Conservation (phyloP, 2,113 vertebrate species). For the Hippocampus zosterae region DNA sequence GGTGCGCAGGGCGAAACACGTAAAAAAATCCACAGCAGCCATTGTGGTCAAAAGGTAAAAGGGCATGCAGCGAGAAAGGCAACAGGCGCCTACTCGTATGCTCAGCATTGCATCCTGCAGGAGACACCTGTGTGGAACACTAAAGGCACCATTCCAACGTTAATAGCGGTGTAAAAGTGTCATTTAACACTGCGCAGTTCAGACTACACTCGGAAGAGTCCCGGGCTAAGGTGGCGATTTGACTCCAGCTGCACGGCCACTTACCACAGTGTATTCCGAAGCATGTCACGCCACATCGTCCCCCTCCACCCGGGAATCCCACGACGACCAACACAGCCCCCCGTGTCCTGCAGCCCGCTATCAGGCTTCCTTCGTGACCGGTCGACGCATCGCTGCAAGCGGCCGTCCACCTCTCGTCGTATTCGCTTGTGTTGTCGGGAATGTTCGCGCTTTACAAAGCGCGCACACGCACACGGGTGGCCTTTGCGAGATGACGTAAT, state of each 20-base stretch:
- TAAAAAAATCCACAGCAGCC: constrained; percentile 9
- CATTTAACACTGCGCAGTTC: constrained; percentile 60
- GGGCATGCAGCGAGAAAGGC: constrained; percentile 22
- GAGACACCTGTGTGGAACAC: constrained; percentile 38
- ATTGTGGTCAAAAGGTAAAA: background rate
- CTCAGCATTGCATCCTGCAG: constrained; percentile 55
- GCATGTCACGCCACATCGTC: constrained; percentile 60
- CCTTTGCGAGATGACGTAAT: constrained; percentile 73
- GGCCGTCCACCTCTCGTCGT: constrained; percentile 26
- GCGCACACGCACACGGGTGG: constrained; percentile 58
- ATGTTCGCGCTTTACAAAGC: constrained; percentile 55
- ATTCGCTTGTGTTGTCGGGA: constrained; percentile 47
- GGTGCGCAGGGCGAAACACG: background rate
- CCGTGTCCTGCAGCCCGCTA: constrained; percentile 30
- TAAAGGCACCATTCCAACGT: background rate
- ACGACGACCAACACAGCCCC: constrained; percentile 12
- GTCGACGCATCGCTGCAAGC: constrained; percentile 49
- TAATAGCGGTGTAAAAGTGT: constrained; percentile 40
- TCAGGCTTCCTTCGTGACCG: constrained; percentile 41
- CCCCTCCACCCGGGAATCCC: constrained; percentile 28
- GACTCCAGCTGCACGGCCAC: constrained; percentile 60
- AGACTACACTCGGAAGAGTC: constrained; percentile 21
- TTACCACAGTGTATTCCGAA: constrained; percentile 69
- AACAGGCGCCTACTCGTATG: constrained; percentile 47
- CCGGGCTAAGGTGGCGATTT: constrained; percentile 63